These are phyloP conservation scores for Stratiolaelaps scimitus DNA, from an alignment of 1,140 invertebrate genomes.

Conservation along the genomic window DNA sequence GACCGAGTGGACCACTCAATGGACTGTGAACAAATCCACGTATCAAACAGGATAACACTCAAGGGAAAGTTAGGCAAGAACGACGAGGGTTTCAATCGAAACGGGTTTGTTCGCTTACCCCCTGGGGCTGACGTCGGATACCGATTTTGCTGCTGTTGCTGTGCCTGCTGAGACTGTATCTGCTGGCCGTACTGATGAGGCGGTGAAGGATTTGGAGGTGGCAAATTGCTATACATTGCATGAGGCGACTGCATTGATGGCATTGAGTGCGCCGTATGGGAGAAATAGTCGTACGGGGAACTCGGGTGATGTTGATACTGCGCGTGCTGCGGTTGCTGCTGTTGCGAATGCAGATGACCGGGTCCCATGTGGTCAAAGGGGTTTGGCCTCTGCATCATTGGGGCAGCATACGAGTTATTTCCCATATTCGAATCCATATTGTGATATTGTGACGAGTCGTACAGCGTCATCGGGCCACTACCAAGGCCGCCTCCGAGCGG, in stretches of 20 bases:
- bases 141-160: slow-evolving; percentile 3
- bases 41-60: too few species aligned
- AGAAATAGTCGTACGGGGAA: background rate
- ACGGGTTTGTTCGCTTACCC: background rate
- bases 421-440: background rate
- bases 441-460: background rate
- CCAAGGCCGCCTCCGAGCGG: background rate
- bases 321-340: background rate
- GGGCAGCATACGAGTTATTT: too few species aligned
- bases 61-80: too few species aligned
- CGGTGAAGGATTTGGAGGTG: background rate
- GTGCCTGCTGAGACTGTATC: background rate
- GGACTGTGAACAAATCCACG: too few species aligned
- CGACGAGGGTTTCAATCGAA: background rate
- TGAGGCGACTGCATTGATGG: background rate
- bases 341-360: background rate
- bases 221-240: background rate
- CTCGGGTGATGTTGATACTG: slow-evolving; percentile 3
- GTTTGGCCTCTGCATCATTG: background rate
- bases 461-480: background rate
- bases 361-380: background rate
- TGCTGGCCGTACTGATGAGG: background rate
- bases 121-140: background rate
- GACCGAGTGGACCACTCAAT: too few species aligned
- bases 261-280: background rate